phyloP scores from a whole-genome alignment of 2,113 vertebrate species.

The Daboia siamensis region DNA sequence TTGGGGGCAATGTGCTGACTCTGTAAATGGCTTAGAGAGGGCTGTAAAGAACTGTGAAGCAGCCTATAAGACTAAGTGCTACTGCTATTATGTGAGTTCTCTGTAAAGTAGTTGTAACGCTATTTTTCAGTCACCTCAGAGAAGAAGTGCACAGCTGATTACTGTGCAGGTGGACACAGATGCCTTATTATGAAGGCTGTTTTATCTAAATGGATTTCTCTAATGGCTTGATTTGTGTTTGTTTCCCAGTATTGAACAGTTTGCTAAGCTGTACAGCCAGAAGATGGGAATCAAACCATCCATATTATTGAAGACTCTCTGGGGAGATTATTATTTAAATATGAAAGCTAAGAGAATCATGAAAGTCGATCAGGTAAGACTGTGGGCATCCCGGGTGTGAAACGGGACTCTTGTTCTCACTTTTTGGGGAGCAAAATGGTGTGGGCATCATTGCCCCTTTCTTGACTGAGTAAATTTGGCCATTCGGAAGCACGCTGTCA shows the following conservation, averaged over 20 bases:
- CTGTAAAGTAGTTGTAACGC: neutral
- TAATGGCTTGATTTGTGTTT: conserved; percentile 48
- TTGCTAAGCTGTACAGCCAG: conserved; percentile 89
- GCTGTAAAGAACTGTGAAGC: too few species aligned
- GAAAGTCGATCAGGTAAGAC: conserved; percentile 89
- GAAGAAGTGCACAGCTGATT: neutral
- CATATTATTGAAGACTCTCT: conserved; percentile 88
- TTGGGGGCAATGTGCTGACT: too few species aligned
- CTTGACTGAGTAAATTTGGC: neutral
- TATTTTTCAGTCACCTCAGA: neutral
- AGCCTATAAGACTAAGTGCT: too few species aligned
- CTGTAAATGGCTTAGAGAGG: too few species aligned
- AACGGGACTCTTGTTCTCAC: neutral
- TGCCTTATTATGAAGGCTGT: neutral
- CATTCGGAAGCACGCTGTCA: neutral
- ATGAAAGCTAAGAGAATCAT: conserved; percentile 93
- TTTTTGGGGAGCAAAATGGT: neutral
- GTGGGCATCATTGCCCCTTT: neutral
- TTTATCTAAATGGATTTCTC: neutral
- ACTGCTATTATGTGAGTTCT: neutral
- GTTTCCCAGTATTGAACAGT: conserved; percentile 83
- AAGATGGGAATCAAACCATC: conserved; percentile 84
- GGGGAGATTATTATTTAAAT: conserved; percentile 95
- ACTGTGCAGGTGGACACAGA: neutral
- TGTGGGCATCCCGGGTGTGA: neutral